phyloP scores from a whole-genome alignment of 2,113 vertebrate genomes.

The Anoura caudifer region DNA sequence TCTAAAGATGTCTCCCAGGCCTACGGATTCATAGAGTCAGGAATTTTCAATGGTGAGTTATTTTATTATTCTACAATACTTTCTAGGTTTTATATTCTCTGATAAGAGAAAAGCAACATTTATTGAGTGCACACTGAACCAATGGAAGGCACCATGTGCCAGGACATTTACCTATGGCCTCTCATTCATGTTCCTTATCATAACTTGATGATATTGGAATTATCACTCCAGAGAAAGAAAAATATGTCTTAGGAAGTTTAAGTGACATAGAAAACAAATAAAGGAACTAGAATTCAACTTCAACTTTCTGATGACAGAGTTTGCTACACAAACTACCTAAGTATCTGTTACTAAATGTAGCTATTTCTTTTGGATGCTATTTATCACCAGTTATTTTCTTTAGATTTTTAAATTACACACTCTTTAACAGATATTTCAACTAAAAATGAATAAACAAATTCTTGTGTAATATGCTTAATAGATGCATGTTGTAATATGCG shows the following conservation, averaged over 20 bases:
- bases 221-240: neutral
- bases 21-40: neutral
- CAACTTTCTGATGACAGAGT: neutral
- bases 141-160: neutral
- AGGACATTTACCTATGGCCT: neutral
- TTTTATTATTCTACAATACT: conserved; percentile 27
- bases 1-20: neutral
- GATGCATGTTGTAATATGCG: neutral
- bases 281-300: neutral
- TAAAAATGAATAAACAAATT: neutral
- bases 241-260: neutral
- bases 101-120: neutral
- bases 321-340: neutral
- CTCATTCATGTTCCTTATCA: neutral
- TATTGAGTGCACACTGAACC: neutral
- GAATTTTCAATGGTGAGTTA: neutral
- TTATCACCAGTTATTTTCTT: neutral
- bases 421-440: neutral
- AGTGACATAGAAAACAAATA: neutral
- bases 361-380: neutral
- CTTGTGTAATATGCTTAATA: neutral
- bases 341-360: neutral
- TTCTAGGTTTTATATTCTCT: neutral
- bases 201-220: neutral
- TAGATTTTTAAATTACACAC: neutral